Evolutionary conservation across 2,113 vertebrate species (phyloP).

Genomic region (Upupa epops): DNA sequence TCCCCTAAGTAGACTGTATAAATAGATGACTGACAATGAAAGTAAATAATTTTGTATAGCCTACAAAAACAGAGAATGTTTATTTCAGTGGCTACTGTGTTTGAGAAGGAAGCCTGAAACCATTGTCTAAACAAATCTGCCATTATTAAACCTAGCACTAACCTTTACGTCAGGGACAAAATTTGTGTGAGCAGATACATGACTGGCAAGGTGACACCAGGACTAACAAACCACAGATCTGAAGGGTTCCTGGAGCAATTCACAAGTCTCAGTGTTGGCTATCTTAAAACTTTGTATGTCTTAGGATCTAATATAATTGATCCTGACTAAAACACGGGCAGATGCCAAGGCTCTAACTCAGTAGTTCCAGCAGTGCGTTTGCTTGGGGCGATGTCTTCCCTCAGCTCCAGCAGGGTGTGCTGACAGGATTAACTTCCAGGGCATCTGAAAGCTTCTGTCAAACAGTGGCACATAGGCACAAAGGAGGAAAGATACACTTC

Average conservation of each 20-base stretch:
- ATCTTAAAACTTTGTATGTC: neutral
- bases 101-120: neutral
- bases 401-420: constrained; percentile 6
- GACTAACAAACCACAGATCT: neutral
- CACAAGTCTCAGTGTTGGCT: too few species aligned
- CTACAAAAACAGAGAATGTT: neutral
- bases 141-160: neutral
- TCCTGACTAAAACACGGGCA: neutral
- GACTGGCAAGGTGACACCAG: neutral
- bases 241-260: neutral
- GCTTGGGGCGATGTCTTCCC: neutral
- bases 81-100: neutral
- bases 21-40: neutral
- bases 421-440: constrained; percentile 38
- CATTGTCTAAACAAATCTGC: neutral
- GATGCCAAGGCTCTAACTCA: neutral
- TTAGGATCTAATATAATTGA: neutral
- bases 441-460: neutral
- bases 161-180: neutral
- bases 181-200: rapidly evolving
- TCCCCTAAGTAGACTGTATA: neutral
- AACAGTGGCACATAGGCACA: neutral
- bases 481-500: neutral
- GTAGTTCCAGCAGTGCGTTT: neutral
- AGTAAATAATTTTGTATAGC: rapidly evolving